A percentile compares a stretch with the other conserved stretches of the same genome.
These are phyloP conservation scores for Drosophila ohnishii DNA, from an alignment of 1,140 invertebrate genomes.

Conservation along the genomic window DNA sequence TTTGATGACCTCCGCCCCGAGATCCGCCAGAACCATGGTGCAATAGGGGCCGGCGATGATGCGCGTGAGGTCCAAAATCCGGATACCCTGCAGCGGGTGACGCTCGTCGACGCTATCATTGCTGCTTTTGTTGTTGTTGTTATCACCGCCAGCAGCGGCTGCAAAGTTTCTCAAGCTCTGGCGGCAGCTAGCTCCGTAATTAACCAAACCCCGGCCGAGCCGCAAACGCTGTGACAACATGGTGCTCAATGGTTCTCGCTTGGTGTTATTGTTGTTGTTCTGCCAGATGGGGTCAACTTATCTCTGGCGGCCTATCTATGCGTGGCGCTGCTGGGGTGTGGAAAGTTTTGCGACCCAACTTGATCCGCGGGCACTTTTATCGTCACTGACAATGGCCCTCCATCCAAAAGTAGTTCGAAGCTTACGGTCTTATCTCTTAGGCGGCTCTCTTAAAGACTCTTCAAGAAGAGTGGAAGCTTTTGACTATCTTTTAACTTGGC, in stretches of 20 bases:
- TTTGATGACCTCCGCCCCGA: slow-evolving; percentile 98
- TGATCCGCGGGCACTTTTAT: slow-evolving; percentile 43
- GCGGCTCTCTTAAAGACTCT: slow-evolving; percentile 11
- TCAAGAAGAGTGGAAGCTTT: slow-evolving; percentile 31
- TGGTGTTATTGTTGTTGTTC: neutral
- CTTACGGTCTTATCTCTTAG: slow-evolving; percentile 27
- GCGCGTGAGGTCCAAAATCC: slow-evolving; percentile 92
- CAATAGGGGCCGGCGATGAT: slow-evolving; percentile 94
- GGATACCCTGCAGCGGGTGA: slow-evolving; percentile 85
- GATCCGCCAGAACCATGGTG: slow-evolving; percentile 96
- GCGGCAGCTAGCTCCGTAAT: slow-evolving; percentile 43
- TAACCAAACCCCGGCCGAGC: slow-evolving; percentile 22
- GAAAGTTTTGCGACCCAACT: slow-evolving; percentile 47
- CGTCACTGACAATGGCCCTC: slow-evolving; percentile 37
- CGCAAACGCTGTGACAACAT: slow-evolving; percentile 33
- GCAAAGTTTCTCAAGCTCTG: slow-evolving; percentile 69
- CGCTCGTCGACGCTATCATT: slow-evolving; percentile 34
- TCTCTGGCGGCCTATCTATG: slow-evolving; percentile 29
- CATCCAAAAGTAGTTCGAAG: slow-evolving; percentile 7
- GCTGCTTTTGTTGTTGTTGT: slow-evolving; percentile 11
- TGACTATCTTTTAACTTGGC: slow-evolving; percentile 7
- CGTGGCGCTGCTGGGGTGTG: slow-evolving; percentile 5
- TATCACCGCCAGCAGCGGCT: slow-evolving; percentile 25
- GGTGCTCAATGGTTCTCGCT: neutral
- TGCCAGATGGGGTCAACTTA: slow-evolving; percentile 21